Evolutionary conservation across 2,797 vertebrate species (phyloP).

Genomic region (Myotis pilosus): DNA sequence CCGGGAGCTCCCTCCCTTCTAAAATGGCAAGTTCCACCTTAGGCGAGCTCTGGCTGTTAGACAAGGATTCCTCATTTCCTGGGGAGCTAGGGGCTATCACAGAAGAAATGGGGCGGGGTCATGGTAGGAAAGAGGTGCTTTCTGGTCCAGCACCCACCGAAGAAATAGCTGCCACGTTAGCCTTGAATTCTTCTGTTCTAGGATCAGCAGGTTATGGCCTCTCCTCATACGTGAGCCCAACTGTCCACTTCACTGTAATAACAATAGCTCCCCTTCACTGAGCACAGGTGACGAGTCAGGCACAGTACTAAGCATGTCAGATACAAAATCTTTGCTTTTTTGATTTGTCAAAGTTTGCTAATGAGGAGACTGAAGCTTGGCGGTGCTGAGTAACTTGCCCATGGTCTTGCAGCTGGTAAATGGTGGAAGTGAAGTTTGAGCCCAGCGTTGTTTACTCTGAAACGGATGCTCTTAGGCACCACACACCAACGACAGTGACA

Average conservation of each 20-base stretch:
- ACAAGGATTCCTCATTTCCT: neutral
- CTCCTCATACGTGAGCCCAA: rapidly evolving
- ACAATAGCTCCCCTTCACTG: neutral
- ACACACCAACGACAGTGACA: rapidly evolving
- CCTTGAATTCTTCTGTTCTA: neutral
- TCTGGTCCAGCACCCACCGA: neutral
- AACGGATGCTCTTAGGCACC: neutral
- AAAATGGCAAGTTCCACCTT: neutral
- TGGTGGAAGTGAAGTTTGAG: neutral
- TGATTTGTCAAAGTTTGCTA: neutral
- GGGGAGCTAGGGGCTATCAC: neutral
- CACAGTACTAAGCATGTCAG: neutral
- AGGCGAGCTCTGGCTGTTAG: neutral
- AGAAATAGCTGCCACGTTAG: neutral
- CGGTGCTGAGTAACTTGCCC: neutral
- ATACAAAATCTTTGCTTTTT: neutral
- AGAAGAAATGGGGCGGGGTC: neutral
- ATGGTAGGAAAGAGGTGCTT: neutral
- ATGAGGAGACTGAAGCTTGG: neutral
- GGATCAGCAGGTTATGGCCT: neutral
- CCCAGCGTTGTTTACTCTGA: neutral
- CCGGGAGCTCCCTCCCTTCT: neutral
- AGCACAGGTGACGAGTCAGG: neutral
- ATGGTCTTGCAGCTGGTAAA: neutral
- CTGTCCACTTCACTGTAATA: neutral